A percentile compares a stretch with the other conserved stretches of the same genome.
Evolutionary conservation across 2,888 invertebrate genomes (phyloP).

Genomic region (Brassicogethes aeneus): DNA sequence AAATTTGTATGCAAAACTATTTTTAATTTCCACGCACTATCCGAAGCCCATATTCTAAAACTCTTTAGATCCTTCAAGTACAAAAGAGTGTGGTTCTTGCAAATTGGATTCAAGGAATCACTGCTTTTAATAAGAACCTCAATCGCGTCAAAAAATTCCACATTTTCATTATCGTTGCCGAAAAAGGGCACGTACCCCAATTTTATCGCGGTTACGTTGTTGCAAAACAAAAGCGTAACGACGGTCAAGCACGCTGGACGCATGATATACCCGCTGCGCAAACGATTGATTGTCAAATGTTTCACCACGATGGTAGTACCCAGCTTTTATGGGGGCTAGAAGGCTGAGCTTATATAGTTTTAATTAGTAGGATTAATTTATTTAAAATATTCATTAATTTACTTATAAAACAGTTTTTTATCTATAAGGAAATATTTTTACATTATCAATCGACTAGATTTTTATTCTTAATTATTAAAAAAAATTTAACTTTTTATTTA

Average conservation of each 20-base stretch:
- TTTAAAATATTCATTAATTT: too few species aligned
- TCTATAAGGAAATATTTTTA: too few species aligned
- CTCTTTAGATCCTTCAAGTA: constrained; percentile 24
- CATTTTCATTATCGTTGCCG: neutral
- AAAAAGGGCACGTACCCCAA: neutral
- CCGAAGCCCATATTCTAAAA: constrained; percentile 27
- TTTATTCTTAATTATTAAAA: too few species aligned
- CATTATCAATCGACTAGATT: too few species aligned
- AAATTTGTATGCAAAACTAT: neutral
- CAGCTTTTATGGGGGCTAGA: neutral
- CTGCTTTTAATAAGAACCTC: constrained; percentile 21
- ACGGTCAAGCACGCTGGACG: too few species aligned
- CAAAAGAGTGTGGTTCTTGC: constrained; percentile 23
- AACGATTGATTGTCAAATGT: constrained; percentile 1
- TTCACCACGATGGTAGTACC: neutral
- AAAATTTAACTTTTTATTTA: too few species aligned
- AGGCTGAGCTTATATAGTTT: too few species aligned
- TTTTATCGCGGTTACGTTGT: neutral
- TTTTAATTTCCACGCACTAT: constrained; percentile 22
- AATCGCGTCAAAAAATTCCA: constrained; percentile 4
- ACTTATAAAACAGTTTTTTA: too few species aligned
- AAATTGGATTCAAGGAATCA: constrained; percentile 18
- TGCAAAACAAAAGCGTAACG: neutral
- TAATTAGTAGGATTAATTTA: too few species aligned
- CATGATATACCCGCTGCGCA: neutral